phyloP scores from a whole-genome alignment of 2,113 vertebrate species.

The Gymnocephalus cernua region DNA sequence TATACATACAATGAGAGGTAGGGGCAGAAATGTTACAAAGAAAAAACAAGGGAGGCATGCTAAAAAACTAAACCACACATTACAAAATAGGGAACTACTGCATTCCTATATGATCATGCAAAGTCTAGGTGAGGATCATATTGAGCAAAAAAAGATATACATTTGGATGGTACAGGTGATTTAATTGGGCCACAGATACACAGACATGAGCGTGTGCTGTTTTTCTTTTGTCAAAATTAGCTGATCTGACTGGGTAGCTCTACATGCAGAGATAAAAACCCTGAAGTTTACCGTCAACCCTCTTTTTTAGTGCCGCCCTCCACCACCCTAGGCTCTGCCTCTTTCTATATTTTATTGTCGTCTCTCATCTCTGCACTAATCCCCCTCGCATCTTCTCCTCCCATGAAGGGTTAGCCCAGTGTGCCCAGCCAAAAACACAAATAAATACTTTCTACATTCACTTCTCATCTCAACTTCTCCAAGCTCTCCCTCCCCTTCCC shows the following conservation, averaged over 20 bases:
- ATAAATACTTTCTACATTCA: conserved; percentile 36
- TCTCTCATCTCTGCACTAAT: conserved; percentile 36
- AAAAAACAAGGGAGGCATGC: conserved; percentile 10
- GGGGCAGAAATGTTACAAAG: neutral
- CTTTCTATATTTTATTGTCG: conserved; percentile 21
- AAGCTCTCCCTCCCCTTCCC: conserved; percentile 41
- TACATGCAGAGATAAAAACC: conserved; percentile 38
- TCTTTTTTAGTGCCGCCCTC: conserved; percentile 19
- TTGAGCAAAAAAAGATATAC: neutral
- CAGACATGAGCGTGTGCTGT: neutral
- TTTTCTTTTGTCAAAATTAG: conserved; percentile 6
- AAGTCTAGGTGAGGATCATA: neutral
- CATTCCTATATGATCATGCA: neutral
- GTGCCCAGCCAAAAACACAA: conserved; percentile 48
- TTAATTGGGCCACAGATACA: neutral
- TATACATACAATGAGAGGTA: neutral
- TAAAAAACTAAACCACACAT: neutral
- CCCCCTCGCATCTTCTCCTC: conserved; percentile 12
- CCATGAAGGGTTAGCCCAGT: conserved; percentile 17
- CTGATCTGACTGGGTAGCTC: conserved; percentile 23
- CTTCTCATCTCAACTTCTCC: conserved; percentile 37
- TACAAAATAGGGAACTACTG: neutral
- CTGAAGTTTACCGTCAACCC: conserved; percentile 26
- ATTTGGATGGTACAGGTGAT: neutral
- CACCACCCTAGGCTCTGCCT: conserved; percentile 18